phyloP scores from a whole-genome alignment of 2,113 vertebrate species.

The Parotia lawesii region DNA sequence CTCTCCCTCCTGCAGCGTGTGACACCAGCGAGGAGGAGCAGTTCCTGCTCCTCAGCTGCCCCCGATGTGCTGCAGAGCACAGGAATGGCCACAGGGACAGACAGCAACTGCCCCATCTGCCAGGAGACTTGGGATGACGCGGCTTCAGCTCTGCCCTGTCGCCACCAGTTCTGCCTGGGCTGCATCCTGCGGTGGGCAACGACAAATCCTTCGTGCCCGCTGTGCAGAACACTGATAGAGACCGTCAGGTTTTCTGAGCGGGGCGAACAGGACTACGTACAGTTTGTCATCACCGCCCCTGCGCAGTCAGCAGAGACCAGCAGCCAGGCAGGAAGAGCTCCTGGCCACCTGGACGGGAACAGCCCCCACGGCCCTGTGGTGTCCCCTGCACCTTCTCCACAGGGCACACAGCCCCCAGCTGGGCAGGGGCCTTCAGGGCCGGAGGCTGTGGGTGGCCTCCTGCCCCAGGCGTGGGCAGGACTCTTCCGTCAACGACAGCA shows the following conservation, averaged over 20 bases:
- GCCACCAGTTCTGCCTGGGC: neutral
- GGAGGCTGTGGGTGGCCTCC: neutral
- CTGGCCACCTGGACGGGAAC: accelerated
- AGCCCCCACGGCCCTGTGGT: too few relatives aligned
- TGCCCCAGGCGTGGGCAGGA: neutral
- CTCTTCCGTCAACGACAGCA: neutral
- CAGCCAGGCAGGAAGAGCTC: neutral
- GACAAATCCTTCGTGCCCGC: neutral
- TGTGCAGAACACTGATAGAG: neutral
- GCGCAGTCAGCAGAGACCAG: too few relatives aligned
- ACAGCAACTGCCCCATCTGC: neutral
- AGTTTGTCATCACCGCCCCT: neutral
- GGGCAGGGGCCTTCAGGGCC: neutral
- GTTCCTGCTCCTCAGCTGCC: neutral
- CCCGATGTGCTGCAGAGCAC: neutral
- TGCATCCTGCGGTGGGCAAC: neutral
- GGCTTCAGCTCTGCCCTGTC: neutral
- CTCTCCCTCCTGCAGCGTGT: neutral
- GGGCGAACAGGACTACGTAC: neutral
- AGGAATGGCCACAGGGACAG: neutral
- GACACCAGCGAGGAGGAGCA: neutral
- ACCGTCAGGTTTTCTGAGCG: neutral
- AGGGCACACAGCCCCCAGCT: neutral
- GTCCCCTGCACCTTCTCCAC: neutral
- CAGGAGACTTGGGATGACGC: neutral